These are phyloP conservation scores for Hirtodrosophila cameraria DNA, from an alignment of 2,888 invertebrate species.

Conservation along the genomic window DNA sequence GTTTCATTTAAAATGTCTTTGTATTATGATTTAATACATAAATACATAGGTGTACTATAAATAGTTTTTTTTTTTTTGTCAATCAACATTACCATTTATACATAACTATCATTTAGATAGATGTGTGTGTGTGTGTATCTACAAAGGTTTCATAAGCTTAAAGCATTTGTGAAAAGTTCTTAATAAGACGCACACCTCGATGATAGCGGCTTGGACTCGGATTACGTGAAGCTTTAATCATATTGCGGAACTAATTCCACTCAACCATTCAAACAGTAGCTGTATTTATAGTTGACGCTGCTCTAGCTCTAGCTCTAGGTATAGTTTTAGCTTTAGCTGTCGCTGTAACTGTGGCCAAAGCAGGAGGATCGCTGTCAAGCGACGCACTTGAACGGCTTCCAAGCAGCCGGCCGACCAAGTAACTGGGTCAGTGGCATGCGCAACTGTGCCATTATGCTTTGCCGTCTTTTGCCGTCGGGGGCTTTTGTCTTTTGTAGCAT, in stretches of 20 bases:
- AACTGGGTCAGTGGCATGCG: conserved; percentile 78
- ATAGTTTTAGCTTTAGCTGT: no score
- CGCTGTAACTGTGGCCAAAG: conserved; percentile 26
- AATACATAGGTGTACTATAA: no score
- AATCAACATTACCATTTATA: no score
- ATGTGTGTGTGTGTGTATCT: no score
- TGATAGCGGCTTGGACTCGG: conserved; percentile 45
- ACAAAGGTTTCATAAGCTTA: background rate
- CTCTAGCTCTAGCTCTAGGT: no score
- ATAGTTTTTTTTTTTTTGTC: no score
- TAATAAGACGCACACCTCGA: conserved; percentile 29
- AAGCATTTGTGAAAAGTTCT: conserved; percentile 3
- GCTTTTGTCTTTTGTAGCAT: conserved; percentile 60
- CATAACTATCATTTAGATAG: no score
- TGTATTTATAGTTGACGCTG: conserved; percentile 1
- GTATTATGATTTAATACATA: background rate
- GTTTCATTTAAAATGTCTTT: background rate
- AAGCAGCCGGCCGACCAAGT: conserved; percentile 48
- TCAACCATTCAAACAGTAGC: conserved; percentile 27
- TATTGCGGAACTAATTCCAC: conserved; percentile 70
- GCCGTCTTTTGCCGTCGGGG: conserved; percentile 48
- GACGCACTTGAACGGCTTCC: conserved; percentile 66
- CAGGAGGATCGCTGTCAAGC: conserved; percentile 67
- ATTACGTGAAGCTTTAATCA: conserved; percentile 71
- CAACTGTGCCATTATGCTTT: conserved; percentile 42